Evolutionary conservation across 2,797 vertebrate genomes (phyloP), one percentile per base, ranked within the genome.

Genomic region (Arrhamphus sclerolepis): DNA sequence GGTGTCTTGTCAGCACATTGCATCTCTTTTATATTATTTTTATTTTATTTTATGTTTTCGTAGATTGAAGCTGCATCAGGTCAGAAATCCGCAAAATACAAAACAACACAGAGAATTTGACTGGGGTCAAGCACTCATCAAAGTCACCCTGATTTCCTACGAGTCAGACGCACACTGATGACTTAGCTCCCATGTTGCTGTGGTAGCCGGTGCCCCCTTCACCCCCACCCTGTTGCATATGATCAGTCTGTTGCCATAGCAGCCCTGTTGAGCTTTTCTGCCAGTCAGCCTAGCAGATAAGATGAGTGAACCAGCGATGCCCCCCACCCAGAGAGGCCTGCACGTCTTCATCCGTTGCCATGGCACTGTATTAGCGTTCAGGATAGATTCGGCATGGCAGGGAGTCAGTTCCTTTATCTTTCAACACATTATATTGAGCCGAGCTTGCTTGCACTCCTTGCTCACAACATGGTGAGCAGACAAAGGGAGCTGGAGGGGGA

Each of bases 181-280:
- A 81, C 77, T 82, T 68, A 76, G 71, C 82, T 79, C 75, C 82
- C 53, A 66, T 63, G 85, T 89, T 83, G 66, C 84, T 66, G 72
- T 81, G 84, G 83, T 80, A 86, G 87, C 86, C 83, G 67, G 75
- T 85, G 71, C 63, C 72, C 46, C 39, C 46, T 22, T n/a, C 31
- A 20, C 16, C 22, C 46, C 46, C 46, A 13, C 44, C 74, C 80
- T 75, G 84, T 75, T 89, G 83, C 90, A 90, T 90, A 83, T 53
- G 86, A 92, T 90, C 84, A 80, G 89, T 88, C 89, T 89, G 92
- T 93, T 92, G 89, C 91, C 90, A 92, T 92, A 86, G 91, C 89
- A 92, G 84, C 91, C 81, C 68, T 47, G 28, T 65, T 63, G 91
- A 83, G 89, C 86, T 87, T 86, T 84, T 75, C 85, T 87, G 88